Conservation (phyloP, 2,113 vertebrate genomes). For the Garra rufa region DNA sequence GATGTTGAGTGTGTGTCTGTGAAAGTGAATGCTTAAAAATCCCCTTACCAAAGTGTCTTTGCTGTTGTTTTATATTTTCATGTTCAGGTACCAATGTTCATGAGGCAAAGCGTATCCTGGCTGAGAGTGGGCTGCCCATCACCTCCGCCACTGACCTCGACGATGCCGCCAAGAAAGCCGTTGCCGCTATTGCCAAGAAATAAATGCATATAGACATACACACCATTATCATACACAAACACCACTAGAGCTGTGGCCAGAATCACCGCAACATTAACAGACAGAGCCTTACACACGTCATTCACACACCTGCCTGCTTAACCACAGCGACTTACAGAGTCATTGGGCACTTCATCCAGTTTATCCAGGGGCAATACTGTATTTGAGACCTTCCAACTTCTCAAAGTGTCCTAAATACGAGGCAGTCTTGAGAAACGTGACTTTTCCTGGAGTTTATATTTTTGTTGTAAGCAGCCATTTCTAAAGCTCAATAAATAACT, state of each 20-base stretch:
- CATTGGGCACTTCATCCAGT: neutral
- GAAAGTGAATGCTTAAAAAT: neutral
- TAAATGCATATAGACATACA: constrained; percentile 28
- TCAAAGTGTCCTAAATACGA: neutral
- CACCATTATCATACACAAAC: neutral
- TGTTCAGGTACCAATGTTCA: constrained; percentile 90
- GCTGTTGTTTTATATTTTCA: neutral
- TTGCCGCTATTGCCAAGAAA: constrained; percentile 86
- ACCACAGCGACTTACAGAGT: neutral
- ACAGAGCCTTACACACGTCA: constrained; percentile 11
- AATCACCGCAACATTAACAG: neutral
- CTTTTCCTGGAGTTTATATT: neutral
- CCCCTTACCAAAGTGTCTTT: neutral
- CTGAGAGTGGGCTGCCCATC: constrained; percentile 91
- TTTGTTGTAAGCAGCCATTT: neutral
- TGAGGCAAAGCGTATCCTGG: constrained; percentile 90
- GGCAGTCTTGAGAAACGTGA: neutral
- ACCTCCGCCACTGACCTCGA: constrained; percentile 86
- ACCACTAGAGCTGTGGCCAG: neutral
- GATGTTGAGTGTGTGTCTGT: neutral
- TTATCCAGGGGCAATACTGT: neutral
- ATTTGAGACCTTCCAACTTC: neutral
- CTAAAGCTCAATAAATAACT: neutral
- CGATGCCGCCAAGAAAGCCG: constrained; percentile 92
- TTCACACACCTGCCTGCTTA: neutral